Conservation (phyloP, 2,797 vertebrate species). For the Amphiprion clarkii region DNA sequence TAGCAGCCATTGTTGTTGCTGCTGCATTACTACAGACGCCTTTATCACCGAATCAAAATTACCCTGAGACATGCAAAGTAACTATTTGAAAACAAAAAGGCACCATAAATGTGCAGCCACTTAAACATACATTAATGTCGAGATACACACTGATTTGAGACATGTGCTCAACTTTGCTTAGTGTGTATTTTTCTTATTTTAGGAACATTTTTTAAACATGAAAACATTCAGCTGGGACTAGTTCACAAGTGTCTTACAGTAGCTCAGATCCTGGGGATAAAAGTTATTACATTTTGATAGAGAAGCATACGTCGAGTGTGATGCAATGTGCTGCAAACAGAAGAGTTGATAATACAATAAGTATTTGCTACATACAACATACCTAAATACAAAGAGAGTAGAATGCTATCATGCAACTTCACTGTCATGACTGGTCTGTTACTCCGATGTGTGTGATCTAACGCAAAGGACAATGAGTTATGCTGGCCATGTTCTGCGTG, state of each 20-base stretch:
- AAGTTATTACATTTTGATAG: constrained; percentile 14
- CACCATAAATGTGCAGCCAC: constrained; percentile 13
- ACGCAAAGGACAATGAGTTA: no score
- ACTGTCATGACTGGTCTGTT: constrained; percentile 1
- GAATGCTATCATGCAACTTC: constrained; percentile 12
- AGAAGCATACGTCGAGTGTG: background rate
- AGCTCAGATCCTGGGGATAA: constrained; percentile 7
- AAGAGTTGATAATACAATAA: background rate
- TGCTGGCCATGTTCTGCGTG: no score
- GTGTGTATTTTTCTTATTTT: background rate
- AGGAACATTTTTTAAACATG: background rate
- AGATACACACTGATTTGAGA: background rate
- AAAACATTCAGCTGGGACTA: background rate
- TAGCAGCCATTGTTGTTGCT: constrained; percentile 23
- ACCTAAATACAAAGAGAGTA: constrained; percentile 9
- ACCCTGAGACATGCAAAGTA: constrained; percentile 32
- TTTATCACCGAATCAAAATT: constrained; percentile 46
- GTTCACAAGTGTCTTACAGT: background rate
- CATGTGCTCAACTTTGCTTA: background rate
- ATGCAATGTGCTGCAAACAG: constrained; percentile 32
- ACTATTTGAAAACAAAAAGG: constrained; percentile 41
- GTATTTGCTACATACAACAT: constrained; percentile 14
- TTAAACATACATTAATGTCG: constrained; percentile 16
- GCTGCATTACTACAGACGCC: constrained; percentile 25
- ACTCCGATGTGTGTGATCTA: no score